A percentile compares a stretch with the other conserved stretches of the same genome.
These are phyloP conservation scores for Incurvaria masculella DNA, from an alignment of 2,888 invertebrate species.

Conservation along the genomic window DNA sequence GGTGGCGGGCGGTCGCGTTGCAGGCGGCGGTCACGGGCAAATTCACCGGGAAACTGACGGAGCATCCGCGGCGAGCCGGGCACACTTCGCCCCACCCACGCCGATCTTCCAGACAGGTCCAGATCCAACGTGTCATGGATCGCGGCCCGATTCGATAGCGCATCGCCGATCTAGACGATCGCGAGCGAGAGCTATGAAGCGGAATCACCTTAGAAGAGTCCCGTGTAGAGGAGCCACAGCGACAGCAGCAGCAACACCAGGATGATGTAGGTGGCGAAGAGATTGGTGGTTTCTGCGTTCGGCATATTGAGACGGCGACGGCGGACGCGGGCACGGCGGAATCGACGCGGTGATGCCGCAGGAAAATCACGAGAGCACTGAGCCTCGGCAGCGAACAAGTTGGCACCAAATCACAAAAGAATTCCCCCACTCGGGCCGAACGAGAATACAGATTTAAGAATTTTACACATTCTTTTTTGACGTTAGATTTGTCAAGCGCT, in stretches of 20 bases:
- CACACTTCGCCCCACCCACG: background rate
- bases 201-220: constrained; percentile 40
- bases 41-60: background rate
- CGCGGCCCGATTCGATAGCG: background rate
- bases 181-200: background rate
- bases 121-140: background rate
- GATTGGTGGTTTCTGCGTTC: constrained; percentile 61
- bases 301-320: constrained; percentile 32
- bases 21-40: background rate
- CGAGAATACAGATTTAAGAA: background rate
- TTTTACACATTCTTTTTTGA: too few relatives aligned
- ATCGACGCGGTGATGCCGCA: background rate
- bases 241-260: constrained; percentile 62
- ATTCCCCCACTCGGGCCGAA: background rate
- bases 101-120: background rate
- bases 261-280: constrained; percentile 68
- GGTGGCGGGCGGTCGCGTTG: background rate
- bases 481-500: background rate
- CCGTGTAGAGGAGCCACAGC: constrained; percentile 67
- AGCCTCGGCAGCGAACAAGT: background rate
- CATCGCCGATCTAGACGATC: background rate
- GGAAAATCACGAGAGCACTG: background rate
- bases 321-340: background rate
- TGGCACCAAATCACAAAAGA: background rate
- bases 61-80: background rate